Conservation (phyloP, 2,113 vertebrate species). For the Cercopithecus mona region DNA sequence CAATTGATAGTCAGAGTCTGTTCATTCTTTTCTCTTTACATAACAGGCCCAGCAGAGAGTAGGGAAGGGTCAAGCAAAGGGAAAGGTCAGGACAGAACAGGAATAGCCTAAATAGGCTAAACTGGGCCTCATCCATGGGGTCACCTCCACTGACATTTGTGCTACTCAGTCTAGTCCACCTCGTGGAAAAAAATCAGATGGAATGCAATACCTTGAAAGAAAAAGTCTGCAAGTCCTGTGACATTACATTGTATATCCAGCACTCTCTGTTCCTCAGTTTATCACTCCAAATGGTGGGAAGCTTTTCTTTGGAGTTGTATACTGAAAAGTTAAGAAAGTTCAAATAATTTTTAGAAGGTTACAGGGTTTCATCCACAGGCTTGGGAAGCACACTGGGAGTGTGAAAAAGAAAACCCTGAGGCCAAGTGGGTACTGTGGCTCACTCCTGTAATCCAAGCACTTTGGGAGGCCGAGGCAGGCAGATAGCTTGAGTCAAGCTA, state of each 20-base stretch:
- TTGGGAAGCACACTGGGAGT: background rate
- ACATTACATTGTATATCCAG: background rate
- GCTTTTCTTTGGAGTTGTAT: background rate
- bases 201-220: background rate
- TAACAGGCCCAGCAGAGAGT: background rate
- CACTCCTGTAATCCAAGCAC: too few relatives aligned
- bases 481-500: too few relatives aligned
- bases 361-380: background rate
- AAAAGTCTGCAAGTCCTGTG: background rate
- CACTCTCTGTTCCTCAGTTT: background rate
- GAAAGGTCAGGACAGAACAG: background rate
- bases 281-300: background rate
- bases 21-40: conserved; percentile 30
- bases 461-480: too few relatives aligned
- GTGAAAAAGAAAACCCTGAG: background rate
- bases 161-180: background rate
- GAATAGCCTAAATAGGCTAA: background rate
- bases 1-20: background rate
- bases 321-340: background rate
- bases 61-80: background rate
- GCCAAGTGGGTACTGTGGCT: too few relatives aligned
- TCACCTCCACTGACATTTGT: background rate
- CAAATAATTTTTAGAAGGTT: background rate
- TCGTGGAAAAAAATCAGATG: background rate
- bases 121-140: background rate